A percentile compares a stretch with the other conserved stretches of the same genome.
Conservation (phyloP, 2,113 vertebrate species). For the Rhadina sibilatrix region DNA sequence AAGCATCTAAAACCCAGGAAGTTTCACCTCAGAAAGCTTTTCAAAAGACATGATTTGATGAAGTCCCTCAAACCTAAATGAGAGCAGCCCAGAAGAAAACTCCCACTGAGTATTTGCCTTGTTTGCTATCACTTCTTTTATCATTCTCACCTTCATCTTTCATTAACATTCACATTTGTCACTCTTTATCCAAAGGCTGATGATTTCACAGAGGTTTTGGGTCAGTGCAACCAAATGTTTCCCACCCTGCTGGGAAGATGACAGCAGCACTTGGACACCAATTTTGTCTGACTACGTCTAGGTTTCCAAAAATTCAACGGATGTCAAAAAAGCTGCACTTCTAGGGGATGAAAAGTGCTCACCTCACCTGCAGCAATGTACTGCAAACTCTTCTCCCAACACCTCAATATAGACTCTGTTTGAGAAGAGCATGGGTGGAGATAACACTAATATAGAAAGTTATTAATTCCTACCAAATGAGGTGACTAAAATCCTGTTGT, state of each 20-base stretch:
- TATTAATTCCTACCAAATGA: conserved; percentile 36
- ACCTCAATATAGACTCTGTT: not conserved
- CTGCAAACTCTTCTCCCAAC: not conserved
- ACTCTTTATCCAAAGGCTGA: not conserved
- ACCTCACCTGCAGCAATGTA: not conserved
- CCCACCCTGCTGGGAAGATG: not conserved
- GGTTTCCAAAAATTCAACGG: not conserved
- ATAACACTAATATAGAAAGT: conserved; percentile 21
- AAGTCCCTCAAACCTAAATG: not conserved
- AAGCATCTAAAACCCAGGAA: not conserved
- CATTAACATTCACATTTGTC: not conserved
- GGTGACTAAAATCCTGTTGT: conserved; percentile 45
- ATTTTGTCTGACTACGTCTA: not conserved
- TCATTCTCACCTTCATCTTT: not conserved
- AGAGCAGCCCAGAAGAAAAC: not conserved
- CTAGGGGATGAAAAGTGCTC: not conserved
- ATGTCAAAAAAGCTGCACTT: conserved; percentile 7
- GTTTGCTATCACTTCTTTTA: not conserved
- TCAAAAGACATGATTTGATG: not conserved
- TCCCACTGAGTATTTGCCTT: not conserved
- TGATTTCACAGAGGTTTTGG: not conserved
- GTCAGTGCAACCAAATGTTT: not conserved
- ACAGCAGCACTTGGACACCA: not conserved
- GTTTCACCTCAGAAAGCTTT: not conserved
- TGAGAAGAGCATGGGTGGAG: conserved; percentile 46